Percentiles rank a stretch among this genome's conserved stretches.
phyloP scores from a whole-genome alignment of 35 echinoderm and acorn worm genomes.

The Apostichopus japonicus region DNA sequence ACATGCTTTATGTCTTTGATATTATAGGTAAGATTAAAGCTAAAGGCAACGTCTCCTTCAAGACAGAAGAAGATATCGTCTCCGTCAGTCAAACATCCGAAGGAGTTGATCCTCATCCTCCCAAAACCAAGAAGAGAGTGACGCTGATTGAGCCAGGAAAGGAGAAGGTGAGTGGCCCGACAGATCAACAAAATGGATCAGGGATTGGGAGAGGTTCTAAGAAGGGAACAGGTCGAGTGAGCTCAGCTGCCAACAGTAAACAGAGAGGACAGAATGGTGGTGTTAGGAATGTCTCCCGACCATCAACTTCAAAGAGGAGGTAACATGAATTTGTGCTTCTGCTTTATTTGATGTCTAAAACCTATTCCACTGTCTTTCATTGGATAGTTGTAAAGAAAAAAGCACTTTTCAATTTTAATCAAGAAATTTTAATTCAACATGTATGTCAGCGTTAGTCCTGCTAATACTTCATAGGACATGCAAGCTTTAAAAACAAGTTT shows the following conservation, averaged over 20 bases:
- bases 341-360: too few relatives aligned
- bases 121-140: conserved; percentile 8
- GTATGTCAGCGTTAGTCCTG: too few relatives aligned
- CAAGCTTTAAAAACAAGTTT: too few relatives aligned
- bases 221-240: neutral
- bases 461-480: too few relatives aligned
- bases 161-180: neutral
- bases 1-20: neutral
- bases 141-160: conserved; percentile 13
- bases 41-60: conserved; percentile 25
- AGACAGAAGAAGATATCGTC: neutral
- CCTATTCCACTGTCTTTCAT: too few relatives aligned
- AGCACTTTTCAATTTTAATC: too few relatives aligned
- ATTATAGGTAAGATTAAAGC: neutral
- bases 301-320: conserved; percentile 4
- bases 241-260: neutral
- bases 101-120: neutral
- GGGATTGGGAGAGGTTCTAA: neutral
- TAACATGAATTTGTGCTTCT: neutral
- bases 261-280: neutral
- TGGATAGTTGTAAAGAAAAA: too few relatives aligned
- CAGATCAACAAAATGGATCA: neutral
- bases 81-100: neutral
- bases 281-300: neutral
- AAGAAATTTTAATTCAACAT: too few relatives aligned